phyloP scores from a whole-genome alignment of 2,888 invertebrate genomes.

The Apodemia zela region DNA sequence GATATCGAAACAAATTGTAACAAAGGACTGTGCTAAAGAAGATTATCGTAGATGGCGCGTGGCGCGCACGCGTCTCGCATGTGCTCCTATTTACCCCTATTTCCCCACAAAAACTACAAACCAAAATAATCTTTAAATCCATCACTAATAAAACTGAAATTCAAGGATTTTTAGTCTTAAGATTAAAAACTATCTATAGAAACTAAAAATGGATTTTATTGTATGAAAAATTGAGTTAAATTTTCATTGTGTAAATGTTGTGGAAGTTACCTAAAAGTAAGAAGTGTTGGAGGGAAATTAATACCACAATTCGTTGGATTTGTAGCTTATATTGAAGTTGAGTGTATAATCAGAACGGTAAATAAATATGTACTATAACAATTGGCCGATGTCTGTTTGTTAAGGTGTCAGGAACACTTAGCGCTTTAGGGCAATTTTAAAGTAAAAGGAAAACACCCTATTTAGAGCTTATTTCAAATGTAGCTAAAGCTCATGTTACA shows the following conservation, averaged over 20 bases:
- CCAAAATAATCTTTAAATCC: slow-evolving; percentile 26
- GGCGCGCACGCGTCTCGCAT: slow-evolving; percentile 68
- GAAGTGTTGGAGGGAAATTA: slow-evolving; percentile 78
- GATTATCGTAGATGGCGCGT: slow-evolving; percentile 74
- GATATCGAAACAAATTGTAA: slow-evolving; percentile 75
- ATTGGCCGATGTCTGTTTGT: slow-evolving; percentile 49
- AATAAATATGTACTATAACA: slow-evolving; percentile 61
- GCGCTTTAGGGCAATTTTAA: slow-evolving; percentile 41
- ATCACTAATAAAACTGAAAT: not conserved
- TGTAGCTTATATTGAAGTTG: slow-evolving; percentile 72
- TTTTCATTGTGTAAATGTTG: slow-evolving; percentile 31
- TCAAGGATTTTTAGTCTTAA: slow-evolving; percentile 21
- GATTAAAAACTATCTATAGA: slow-evolving; percentile 34
- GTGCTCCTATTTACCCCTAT: slow-evolving; percentile 56
- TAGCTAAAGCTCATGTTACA: too few relatives aligned
- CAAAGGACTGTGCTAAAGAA: slow-evolving; percentile 73
- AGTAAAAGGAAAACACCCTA: slow-evolving; percentile 4
- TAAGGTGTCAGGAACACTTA: slow-evolving; percentile 56
- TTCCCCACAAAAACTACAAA: slow-evolving; percentile 47
- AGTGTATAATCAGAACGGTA: slow-evolving; percentile 69
- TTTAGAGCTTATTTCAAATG: not conserved
- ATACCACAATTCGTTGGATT: slow-evolving; percentile 78
- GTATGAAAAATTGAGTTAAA: slow-evolving; percentile 29
- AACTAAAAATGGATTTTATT: slow-evolving; percentile 42
- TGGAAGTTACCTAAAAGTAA: slow-evolving; percentile 58